These are phyloP conservation scores for Thereva nobilitata DNA, from an alignment of 2,888 invertebrate species.

Conservation along the genomic window DNA sequence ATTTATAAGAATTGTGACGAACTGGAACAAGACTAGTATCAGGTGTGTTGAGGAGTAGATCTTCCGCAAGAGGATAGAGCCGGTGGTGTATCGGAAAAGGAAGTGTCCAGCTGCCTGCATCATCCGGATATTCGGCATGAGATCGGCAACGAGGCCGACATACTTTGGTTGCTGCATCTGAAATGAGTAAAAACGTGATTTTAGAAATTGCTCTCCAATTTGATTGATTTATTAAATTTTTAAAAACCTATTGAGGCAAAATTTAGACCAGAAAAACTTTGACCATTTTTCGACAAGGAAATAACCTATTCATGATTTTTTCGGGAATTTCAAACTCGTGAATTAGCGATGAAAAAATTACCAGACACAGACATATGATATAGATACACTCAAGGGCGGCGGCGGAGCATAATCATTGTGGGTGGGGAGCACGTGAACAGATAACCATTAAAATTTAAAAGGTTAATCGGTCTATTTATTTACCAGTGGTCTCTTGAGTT, in stretches of 20 bases:
- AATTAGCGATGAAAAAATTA: no score
- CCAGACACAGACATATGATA: no score
- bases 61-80: constrained; percentile 65
- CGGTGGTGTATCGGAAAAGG: constrained; percentile 75
- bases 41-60: constrained; percentile 66
- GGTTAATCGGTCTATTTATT: no score
- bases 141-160: constrained; percentile 77
- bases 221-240: background rate
- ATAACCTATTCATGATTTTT: no score
- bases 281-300: background rate
- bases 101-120: constrained; percentile 80
- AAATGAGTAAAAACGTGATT: background rate
- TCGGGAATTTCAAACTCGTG: no score
- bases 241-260: no score
- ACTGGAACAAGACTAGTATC: constrained; percentile 67
- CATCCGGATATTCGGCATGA: constrained; percentile 79
- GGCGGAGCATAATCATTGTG: no score
- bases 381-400: no score
- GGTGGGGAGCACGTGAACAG: no score
- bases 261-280: background rate
- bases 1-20: constrained; percentile 66
- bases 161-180: constrained; percentile 51
- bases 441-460: no score
- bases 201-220: background rate
- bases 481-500: no score